Evolutionary conservation across 2,888 invertebrate genomes (phyloP).

Genomic region (Halictus ligatus): DNA sequence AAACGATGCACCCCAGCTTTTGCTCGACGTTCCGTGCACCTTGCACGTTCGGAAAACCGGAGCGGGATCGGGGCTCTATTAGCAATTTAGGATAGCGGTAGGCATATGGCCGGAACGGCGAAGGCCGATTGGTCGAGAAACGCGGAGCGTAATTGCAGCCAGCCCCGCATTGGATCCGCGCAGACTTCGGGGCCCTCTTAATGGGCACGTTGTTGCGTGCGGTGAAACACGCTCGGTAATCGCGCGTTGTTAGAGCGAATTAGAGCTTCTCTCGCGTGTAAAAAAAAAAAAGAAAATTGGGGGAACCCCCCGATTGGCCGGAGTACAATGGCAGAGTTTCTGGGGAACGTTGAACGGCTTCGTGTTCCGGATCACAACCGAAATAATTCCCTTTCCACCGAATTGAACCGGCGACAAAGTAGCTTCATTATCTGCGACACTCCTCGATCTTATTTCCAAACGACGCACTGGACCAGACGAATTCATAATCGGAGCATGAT

Average conservation of each 20-base stretch:
- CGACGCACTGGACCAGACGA: neutral
- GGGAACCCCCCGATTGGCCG: slow-evolving; percentile 33
- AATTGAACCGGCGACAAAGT: slow-evolving; percentile 2
- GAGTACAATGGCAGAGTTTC: neutral
- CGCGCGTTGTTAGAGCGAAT: slow-evolving; percentile 58
- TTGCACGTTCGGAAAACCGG: slow-evolving; percentile 13
- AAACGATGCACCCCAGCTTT: neutral
- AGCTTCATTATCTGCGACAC: neutral
- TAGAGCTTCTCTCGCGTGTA: slow-evolving; percentile 56
- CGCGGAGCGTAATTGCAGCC: slow-evolving; percentile 49
- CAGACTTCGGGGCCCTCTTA: slow-evolving; percentile 53
- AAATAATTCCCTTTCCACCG: neutral
- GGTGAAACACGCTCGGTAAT: slow-evolving; percentile 56
- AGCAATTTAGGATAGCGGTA: slow-evolving; percentile 59
- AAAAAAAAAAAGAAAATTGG: slow-evolving; percentile 60
- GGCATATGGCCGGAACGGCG: slow-evolving; percentile 63
- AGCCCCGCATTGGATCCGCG: slow-evolving; percentile 38
- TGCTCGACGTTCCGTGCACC: slow-evolving; percentile 12
- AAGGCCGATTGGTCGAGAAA: slow-evolving; percentile 46
- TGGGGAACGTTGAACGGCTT: neutral
- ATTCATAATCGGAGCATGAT: neutral
- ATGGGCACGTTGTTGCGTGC: slow-evolving; percentile 59
- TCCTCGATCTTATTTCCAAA: neutral
- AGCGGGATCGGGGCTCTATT: slow-evolving; percentile 32
- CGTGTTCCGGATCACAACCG: neutral